phyloP scores from a whole-genome alignment of 1,140 invertebrate species.

The Apis mellifera region DNA sequence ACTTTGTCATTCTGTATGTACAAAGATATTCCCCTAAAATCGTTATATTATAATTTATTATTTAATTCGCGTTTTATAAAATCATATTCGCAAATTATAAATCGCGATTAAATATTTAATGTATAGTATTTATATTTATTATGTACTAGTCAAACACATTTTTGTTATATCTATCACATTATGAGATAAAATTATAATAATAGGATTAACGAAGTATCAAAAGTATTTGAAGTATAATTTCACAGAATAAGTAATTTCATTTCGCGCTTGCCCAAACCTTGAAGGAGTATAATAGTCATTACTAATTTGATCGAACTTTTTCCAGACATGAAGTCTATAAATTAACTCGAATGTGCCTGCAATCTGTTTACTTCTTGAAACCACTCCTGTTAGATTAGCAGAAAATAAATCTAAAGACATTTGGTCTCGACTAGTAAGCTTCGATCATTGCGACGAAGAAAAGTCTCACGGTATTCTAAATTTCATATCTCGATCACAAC shows the following conservation, averaged over 20 bases:
- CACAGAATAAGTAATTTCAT: slow-evolving; percentile 32
- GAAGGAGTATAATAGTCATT: slow-evolving; percentile 70
- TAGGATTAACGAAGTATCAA: slow-evolving; percentile 17
- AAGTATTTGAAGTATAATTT: slow-evolving; percentile 27
- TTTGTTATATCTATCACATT: not conserved
- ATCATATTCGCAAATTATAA: not conserved
- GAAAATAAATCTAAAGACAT: slow-evolving; percentile 75
- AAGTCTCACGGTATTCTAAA: not conserved
- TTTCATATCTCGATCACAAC: not conserved
- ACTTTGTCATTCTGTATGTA: not conserved
- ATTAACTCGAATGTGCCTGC: slow-evolving; percentile 81
- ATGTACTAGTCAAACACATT: not conserved
- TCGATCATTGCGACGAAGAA: slow-evolving; percentile 20
- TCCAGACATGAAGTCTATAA: slow-evolving; percentile 70
- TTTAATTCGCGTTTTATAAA: slow-evolving; percentile 3
- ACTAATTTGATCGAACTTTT: slow-evolving; percentile 68
- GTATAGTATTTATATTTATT: slow-evolving; percentile 1
- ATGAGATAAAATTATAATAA: not conserved
- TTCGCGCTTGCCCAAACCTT: slow-evolving; percentile 44
- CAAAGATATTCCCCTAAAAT: slow-evolving; percentile 16
- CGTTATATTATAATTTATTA: not conserved
- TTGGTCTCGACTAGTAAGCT: slow-evolving; percentile 63
- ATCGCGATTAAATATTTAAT: not conserved
- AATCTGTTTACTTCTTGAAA: slow-evolving; percentile 79
- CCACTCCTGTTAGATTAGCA: slow-evolving; percentile 78